A percentile compares a stretch with the other conserved stretches of the same genome.
phyloP scores from a whole-genome alignment of 2,888 invertebrate species.

The Stenoptilia bipunctidactyla region DNA sequence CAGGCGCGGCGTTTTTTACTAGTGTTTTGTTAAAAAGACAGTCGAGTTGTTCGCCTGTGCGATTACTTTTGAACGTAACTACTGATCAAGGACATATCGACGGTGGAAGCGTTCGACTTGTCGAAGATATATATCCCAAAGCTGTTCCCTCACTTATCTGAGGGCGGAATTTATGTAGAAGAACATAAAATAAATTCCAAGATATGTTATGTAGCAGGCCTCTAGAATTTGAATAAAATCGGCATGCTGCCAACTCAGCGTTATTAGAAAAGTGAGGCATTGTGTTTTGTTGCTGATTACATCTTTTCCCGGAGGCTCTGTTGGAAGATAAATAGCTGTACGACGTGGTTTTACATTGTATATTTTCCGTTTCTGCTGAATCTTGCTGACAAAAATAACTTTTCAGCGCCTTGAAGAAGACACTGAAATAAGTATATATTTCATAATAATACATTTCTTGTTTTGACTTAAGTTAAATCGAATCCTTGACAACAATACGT shows the following conservation, averaged over 20 bases:
- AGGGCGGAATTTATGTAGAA: neutral
- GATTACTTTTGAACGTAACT: neutral
- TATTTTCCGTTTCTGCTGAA: too few relatives aligned
- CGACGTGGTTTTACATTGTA: too few relatives aligned
- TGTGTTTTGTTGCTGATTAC: neutral
- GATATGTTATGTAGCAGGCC: neutral
- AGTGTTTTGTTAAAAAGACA: slow-evolving; percentile 19
- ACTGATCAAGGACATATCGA: slow-evolving; percentile 17
- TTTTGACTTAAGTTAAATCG: too few relatives aligned
- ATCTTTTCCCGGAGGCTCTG: too few relatives aligned
- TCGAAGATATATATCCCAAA: neutral
- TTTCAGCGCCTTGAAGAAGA: too few relatives aligned
- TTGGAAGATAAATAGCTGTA: too few relatives aligned
- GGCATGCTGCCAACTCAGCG: neutral
- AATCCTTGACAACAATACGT: too few relatives aligned
- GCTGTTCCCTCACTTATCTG: neutral
- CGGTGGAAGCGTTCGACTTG: too few relatives aligned
- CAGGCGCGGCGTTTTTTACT: slow-evolving; percentile 18
- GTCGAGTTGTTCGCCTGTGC: slow-evolving; percentile 15
- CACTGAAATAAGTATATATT: too few relatives aligned
- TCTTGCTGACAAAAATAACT: too few relatives aligned
- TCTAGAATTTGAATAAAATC: neutral
- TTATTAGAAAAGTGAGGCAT: neutral
- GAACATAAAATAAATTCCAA: neutral
- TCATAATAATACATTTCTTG: too few relatives aligned